phyloP scores from a whole-genome alignment of 2,797 vertebrate species.

The Ambastaia sidthimunki region DNA sequence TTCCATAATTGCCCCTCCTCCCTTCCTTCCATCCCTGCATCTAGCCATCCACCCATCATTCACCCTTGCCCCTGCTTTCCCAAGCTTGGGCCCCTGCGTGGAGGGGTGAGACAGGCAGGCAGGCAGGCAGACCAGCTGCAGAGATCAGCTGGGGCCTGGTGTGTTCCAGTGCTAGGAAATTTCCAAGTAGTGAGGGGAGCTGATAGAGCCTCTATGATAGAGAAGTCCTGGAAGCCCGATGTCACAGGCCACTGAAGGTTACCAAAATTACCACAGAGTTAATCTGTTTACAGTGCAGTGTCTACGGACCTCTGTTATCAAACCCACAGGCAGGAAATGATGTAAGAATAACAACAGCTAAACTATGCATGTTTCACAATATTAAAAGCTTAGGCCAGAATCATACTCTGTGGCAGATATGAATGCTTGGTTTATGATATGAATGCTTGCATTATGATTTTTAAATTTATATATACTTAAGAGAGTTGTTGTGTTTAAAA shows the following conservation, averaged over 20 bases:
- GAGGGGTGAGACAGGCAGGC: constrained; percentile 33
- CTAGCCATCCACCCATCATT: constrained; percentile 61
- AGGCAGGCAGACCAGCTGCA: constrained; percentile 79
- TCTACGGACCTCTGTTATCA: constrained; percentile 14
- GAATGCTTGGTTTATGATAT: no score
- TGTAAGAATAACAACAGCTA: neutral
- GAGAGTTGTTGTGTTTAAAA: no score
- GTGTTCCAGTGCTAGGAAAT: constrained; percentile 63
- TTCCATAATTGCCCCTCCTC: constrained; percentile 42
- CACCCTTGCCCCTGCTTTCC: constrained; percentile 61
- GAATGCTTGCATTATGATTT: no score
- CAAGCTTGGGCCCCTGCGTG: constrained; percentile 58
- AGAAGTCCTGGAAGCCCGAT: constrained; percentile 74
- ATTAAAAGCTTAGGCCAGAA: constrained; percentile 6
- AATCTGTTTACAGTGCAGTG: constrained; percentile 29
- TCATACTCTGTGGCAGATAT: neutral
- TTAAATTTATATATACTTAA: no score
- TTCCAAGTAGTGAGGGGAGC: constrained; percentile 62
- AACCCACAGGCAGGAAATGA: neutral
- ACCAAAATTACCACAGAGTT: constrained; percentile 37
- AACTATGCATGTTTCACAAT: neutral
- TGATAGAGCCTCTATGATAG: constrained; percentile 73
- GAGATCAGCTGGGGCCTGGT: constrained; percentile 80
- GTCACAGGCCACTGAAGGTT: constrained; percentile 57
- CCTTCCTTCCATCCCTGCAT: constrained; percentile 58